Base-by-base conservation (phyloP, 2,113 vertebrate genomes). In the Neoarius graeffei region DNA sequence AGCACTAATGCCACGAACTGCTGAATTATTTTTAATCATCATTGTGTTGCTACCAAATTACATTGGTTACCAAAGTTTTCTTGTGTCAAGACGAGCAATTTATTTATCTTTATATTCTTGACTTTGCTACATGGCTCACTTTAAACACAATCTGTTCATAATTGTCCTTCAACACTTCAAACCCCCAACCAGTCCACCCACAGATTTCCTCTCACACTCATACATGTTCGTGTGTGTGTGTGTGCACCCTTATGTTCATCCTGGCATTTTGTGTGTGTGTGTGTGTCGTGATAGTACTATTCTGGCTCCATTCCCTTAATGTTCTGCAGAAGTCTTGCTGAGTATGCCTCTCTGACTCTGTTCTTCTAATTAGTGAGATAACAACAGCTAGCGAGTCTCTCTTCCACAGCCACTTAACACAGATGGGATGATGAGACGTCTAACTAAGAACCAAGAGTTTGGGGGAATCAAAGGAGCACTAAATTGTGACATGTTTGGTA, bases 141-240 rank as follows among this genome's bases (percentile, higher is more conserved):
- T 84, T 64, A 67, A 88, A 42, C 11, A 4, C 66, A 76, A 77
- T 42, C 81, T 88, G 81, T 88, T n/a, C 35, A 77, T 60, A 83
- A 59, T 67, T 50, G 59, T 88, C 87, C 35, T 77, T 88, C 87
- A 88, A 66, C 81, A 57, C 69, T 30, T 87, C 23, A 35, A 23
- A 87, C 81, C 57, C 48, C 87, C 71, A 52, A 56, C 48, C 50
- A 17, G 42, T 84, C 59, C 20, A 84, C 57, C 69, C 69, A 66
- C 59, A 84, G 81, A 30, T 15, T 50, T 62, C n/a, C 69, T 73
- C 10, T 84, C n/a, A 15, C 81, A 56, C 52, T 25, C 56, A 76
- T 7, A 56, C 30, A 64, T 83, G 19, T 64, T 10, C 60, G 9
- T 42, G 20, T 25, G 17, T 25, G 48, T 17, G 71, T 60, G 50